These are phyloP conservation scores for Machimus rusticus DNA, from an alignment of 2,888 invertebrate species.

Conservation along the genomic window DNA sequence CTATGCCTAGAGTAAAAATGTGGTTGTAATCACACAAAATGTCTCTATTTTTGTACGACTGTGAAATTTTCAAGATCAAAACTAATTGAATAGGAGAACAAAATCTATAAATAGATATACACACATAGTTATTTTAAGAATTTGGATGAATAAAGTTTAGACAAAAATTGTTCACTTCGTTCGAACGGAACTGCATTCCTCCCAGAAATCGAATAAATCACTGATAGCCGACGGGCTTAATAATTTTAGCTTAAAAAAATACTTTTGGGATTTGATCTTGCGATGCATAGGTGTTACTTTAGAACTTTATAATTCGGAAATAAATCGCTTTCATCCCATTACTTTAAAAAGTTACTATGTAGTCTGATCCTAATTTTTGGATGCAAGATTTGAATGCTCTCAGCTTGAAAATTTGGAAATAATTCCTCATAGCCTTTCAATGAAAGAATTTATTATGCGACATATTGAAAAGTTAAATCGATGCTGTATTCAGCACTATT, in stretches of 20 bases:
- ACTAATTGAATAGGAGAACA: neutral
- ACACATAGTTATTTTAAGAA: neutral
- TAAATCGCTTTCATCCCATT: neutral
- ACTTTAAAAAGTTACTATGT: neutral
- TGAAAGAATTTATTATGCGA: neutral
- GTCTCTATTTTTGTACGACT: neutral
- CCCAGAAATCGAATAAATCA: neutral
- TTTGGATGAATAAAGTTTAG: neutral
- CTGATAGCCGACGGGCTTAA: neutral
- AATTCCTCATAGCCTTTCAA: neutral
- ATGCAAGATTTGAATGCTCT: neutral
- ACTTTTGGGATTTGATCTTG: neutral
- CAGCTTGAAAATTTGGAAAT: too few species aligned
- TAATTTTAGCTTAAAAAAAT: neutral
- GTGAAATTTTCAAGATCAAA: neutral
- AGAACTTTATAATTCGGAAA: neutral
- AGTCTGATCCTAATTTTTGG: neutral
- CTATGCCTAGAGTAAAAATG: neutral
- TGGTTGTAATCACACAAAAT: neutral
- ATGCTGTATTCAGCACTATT: too few species aligned
- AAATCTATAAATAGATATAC: neutral
- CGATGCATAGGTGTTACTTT: neutral
- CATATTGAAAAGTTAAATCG: neutral
- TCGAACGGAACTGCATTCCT: neutral
- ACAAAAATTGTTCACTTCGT: neutral